A percentile compares a stretch with the other conserved stretches of the same genome.
Conservation (phyloP, 1,140 invertebrate species). For the Atta cephalotes region DNA sequence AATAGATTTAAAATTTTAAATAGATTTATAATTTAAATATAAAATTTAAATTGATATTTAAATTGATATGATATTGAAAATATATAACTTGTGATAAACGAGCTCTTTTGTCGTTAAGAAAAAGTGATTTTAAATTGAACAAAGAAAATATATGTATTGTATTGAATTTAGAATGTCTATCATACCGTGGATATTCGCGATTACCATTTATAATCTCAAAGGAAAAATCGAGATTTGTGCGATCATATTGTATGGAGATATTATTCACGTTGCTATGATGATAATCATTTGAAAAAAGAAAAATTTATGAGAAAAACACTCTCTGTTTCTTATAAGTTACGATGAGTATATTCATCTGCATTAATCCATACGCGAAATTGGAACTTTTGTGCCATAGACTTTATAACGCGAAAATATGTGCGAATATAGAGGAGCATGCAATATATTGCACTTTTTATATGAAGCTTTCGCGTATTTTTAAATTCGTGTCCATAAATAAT, state of each 20-base stretch:
- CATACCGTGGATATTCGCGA: neutral
- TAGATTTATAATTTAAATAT: neutral
- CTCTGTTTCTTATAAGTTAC: constrained; percentile 24
- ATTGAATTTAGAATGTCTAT: neutral
- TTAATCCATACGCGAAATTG: constrained; percentile 4
- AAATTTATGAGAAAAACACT: constrained; percentile 59
- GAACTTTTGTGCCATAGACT: constrained; percentile 1
- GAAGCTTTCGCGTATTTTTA: neutral
- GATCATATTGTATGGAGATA: constrained; percentile 23
- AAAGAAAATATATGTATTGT: neutral
- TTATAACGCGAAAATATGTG: neutral
- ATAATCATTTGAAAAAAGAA: constrained; percentile 62
- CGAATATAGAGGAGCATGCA: neutral
- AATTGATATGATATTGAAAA: no score
- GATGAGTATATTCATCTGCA: neutral
- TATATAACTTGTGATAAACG: neutral
- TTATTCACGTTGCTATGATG: constrained; percentile 30
- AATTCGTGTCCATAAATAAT: neutral
- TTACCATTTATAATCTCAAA: constrained; percentile 54
- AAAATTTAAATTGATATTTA: neutral
- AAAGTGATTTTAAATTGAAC: neutral
- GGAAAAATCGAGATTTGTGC: constrained; percentile 60
- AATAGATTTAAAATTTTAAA: neutral
- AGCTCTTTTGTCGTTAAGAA: neutral
- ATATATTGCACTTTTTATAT: constrained; percentile 1